A percentile compares a stretch with the other conserved stretches of the same genome.
Conservation (phyloP, 2,888 invertebrate genomes). For the Sussaba pulchella region DNA sequence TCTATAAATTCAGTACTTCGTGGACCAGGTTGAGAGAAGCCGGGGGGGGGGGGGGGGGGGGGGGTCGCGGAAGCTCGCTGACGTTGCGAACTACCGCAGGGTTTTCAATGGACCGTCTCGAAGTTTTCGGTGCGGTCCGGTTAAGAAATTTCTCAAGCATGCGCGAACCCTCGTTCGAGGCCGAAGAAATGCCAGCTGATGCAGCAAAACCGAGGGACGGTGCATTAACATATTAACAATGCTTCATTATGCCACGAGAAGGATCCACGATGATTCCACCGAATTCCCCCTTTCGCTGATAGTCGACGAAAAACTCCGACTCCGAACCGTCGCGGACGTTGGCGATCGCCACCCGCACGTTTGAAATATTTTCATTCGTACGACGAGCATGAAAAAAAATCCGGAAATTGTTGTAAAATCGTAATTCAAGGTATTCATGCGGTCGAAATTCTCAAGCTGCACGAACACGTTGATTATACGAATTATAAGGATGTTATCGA, state of each 20-base stretch:
- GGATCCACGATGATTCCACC: constrained; percentile 42
- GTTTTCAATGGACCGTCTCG: constrained; percentile 44
- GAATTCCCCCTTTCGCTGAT: constrained; percentile 1
- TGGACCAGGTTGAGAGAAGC: too few species aligned
- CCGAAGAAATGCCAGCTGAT: constrained; percentile 22
- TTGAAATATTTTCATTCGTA: background rate
- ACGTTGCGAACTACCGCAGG: constrained; percentile 21
- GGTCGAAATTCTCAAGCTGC: constrained; percentile 28
- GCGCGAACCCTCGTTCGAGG: background rate
- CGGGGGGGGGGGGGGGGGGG: too few species aligned
- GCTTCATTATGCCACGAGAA: constrained; percentile 75
- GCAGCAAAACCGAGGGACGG: constrained; percentile 45
- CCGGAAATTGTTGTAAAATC: constrained; percentile 36
- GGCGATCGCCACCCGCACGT: constrained; percentile 4
- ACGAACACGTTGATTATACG: background rate
- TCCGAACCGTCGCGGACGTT: background rate
- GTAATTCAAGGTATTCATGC: constrained; percentile 21
- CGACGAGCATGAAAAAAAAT: background rate
- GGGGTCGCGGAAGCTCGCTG: constrained; percentile 4
- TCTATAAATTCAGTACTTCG: constrained; percentile 59
- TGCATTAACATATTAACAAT: constrained; percentile 80
- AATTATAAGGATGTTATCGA: constrained; percentile 51
- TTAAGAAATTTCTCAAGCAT: constrained; percentile 38
- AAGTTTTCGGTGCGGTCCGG: constrained; percentile 43
- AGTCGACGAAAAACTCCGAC: background rate